A percentile compares a stretch with the other conserved stretches of the same genome.
phyloP scores from a whole-genome alignment of 2,797 vertebrate species.

The Todus mexicanus region DNA sequence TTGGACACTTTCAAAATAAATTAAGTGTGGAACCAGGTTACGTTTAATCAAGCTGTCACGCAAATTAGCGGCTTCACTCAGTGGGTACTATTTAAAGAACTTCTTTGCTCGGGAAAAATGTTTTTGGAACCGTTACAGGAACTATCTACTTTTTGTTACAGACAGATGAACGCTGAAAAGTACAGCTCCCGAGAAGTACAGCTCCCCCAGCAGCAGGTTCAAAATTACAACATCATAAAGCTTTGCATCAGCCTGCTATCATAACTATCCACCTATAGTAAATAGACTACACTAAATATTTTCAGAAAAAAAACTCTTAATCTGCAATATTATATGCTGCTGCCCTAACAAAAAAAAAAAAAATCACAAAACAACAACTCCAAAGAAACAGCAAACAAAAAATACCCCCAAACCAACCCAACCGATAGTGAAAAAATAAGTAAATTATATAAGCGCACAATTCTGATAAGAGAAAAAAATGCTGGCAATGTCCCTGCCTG shows the following conservation, averaged over 20 bases:
- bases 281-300: no score
- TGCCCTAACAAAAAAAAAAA: not conserved
- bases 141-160: not conserved
- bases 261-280: no score
- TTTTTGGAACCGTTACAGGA: not conserved
- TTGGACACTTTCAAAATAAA: slow-evolving; percentile 36
- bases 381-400: no score
- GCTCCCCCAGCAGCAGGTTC: not conserved
- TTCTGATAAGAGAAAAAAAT: accelerated
- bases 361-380: not conserved
- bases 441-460: accelerated
- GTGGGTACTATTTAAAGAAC: slow-evolving; percentile 10
- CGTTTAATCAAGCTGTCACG: slow-evolving; percentile 29
- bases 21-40: slow-evolving; percentile 37
- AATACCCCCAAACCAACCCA: not conserved
- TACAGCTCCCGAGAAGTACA: not conserved
- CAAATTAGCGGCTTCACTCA: not conserved
- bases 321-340: not conserved
- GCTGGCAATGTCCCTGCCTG: not conserved
- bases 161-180: not conserved
- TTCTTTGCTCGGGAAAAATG: not conserved
- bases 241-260: no score
- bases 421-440: not conserved
- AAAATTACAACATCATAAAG: not conserved
- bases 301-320: not conserved